Conservation (phyloP, 2,888 invertebrate species). For the Diploptera punctata region DNA sequence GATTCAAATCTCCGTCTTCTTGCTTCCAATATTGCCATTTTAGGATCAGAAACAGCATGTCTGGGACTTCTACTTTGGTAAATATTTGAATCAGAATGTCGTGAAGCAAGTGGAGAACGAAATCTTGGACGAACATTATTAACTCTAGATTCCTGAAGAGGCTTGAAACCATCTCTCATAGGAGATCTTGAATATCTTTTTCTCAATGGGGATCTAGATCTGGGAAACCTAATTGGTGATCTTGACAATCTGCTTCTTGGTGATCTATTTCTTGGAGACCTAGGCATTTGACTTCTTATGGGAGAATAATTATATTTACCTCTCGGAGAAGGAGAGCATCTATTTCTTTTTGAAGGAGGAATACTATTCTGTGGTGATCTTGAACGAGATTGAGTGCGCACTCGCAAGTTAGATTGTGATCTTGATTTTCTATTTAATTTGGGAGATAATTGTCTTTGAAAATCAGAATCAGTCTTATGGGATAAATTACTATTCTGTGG, state of each 20-base stretch:
- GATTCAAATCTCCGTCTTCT: slow-evolving; percentile 61
- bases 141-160: background rate
- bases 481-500: background rate
- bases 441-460: too few species aligned
- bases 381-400: too few species aligned
- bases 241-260: background rate
- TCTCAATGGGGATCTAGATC: background rate
- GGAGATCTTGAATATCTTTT: background rate
- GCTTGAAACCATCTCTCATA: background rate
- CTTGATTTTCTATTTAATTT: slow-evolving; percentile 6
- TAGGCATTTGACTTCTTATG: background rate
- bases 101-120: background rate
- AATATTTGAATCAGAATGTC: background rate
- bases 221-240: background rate
- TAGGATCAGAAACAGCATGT: slow-evolving; percentile 18
- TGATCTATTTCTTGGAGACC: slow-evolving; percentile 24
- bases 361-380: background rate
- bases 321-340: slow-evolving; percentile 18
- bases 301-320: slow-evolving; percentile 25
- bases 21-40: slow-evolving; percentile 60
- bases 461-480: too few species aligned
- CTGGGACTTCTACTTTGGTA: background rate
- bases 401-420: too few species aligned
- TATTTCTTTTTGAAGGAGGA: background rate
- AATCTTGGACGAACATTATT: background rate